Evolutionary conservation across 2,113 vertebrate species (phyloP), one percentile per base, ranked within the genome.

Genomic region (Mus spicilegus): DNA sequence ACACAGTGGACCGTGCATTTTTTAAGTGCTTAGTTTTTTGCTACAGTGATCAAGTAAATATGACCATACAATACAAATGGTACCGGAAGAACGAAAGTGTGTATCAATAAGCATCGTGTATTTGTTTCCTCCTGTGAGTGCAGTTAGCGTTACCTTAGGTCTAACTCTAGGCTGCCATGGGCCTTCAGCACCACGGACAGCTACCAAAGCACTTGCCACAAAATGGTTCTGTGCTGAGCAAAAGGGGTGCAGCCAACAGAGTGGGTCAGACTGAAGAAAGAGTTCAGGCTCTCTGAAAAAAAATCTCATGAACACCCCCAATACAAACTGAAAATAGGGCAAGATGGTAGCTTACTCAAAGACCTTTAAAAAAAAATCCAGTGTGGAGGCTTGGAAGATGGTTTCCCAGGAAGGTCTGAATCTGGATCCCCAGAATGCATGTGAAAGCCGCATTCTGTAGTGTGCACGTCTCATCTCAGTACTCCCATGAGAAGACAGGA

Each of bases 111-210:
- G 17, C 36, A 3, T 28, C 49, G 12, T 78, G 11, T 36, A 3
- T 72, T n/a, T 73, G 24, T 61, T 8, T 28, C 81, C 51, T 88
- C n/a, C 26, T 13, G n/a, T 4, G 16, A n/a, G 2, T 28, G 13
- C n/a, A 7, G 17, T 46, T 67, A 69, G 46, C 54, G 51, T 30
- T 20, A 2, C 24, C 14, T 3, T 0, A n/a, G 39, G n/a, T 0
- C 36, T 5, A 1, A 8, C 13, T 77, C 51, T 42, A 0, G 0
- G 9, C 1, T 7, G 3, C 10, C 7, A 0, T 0, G 2, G 1
- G 5, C 5, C 5, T 6, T 95, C 95, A 93, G 92, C 36, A 96
- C 90, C 96, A 63, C 0, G 92, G 94, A 54, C 89, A 96, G 97
- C 36, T 19, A 42, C 88, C 67, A 39, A 75, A 13, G 46, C 5